phyloP scores from a whole-genome alignment of 2,888 invertebrate genomes.

The Anticlea derivata region DNA sequence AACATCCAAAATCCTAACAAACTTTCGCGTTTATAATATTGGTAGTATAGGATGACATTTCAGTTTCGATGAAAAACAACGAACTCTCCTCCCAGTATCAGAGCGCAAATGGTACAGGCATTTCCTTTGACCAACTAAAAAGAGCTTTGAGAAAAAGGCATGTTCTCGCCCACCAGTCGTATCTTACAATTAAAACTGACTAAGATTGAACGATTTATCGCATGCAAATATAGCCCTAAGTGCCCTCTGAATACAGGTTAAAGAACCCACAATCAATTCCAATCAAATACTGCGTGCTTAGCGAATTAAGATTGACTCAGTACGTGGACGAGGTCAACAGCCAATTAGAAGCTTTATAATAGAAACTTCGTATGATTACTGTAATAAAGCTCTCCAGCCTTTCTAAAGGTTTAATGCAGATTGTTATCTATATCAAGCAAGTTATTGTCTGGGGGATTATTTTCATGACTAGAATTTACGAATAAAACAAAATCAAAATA shows the following conservation, averaged over 20 bases:
- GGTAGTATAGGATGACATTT: too few species aligned
- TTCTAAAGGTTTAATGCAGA: conserved; percentile 13
- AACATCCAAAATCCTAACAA: too few species aligned
- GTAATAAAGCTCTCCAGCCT: conserved; percentile 17
- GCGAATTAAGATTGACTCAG: conserved; percentile 63
- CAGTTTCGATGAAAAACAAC: too few species aligned
- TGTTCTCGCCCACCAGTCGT: not conserved
- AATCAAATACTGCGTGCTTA: conserved; percentile 50
- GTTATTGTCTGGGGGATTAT: not conserved
- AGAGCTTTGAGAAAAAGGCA: not conserved
- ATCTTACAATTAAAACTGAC: not conserved
- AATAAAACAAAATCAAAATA: too few species aligned
- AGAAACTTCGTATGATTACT: conserved; percentile 23
- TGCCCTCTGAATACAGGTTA: conserved; percentile 32
- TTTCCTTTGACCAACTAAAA: not conserved
- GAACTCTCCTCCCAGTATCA: too few species aligned
- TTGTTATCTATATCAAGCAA: conserved; percentile 11
- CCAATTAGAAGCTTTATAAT: conserved; percentile 57
- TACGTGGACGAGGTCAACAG: conserved; percentile 58
- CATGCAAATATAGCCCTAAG: conserved; percentile 20
- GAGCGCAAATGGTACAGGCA: too few species aligned
- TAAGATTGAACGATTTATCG: conserved; percentile 13
- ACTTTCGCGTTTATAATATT: too few species aligned
- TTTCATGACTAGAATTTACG: conserved; percentile 3
- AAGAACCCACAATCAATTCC: conserved; percentile 52